These are phyloP conservation scores for Probaryconus sp. DNA, from an alignment of 1,140 invertebrate genomes.

Conservation along the genomic window DNA sequence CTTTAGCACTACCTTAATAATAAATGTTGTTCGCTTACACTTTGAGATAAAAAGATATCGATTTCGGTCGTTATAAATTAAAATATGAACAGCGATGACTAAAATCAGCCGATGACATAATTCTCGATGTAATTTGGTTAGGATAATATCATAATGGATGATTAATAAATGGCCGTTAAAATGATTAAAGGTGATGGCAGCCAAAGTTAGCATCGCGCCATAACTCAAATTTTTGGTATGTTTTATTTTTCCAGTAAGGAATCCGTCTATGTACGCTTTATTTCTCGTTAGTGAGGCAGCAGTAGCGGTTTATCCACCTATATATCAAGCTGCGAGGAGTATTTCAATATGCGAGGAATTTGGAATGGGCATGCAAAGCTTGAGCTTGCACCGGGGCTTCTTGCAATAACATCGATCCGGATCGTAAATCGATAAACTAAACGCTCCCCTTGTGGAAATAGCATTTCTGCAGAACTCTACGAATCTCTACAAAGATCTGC, in stretches of 20 bases:
- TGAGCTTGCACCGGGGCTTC: slow-evolving; percentile 41
- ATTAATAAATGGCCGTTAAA: too few relatives aligned
- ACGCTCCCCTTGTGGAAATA: slow-evolving; percentile 11
- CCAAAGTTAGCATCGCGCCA: slow-evolving; percentile 27
- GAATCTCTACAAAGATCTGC: too few relatives aligned
- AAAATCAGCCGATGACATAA: too few relatives aligned
- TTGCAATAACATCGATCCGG: slow-evolving; percentile 53
- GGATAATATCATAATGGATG: too few relatives aligned
- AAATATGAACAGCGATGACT: too few relatives aligned
- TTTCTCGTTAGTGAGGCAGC: slow-evolving; percentile 36
- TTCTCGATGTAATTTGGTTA: too few relatives aligned
- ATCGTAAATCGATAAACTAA: slow-evolving; percentile 53
- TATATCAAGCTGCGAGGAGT: slow-evolving; percentile 41
- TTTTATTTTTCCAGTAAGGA: slow-evolving; percentile 11
- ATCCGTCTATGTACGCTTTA: slow-evolving; percentile 30
- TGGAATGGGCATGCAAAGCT: slow-evolving; percentile 43
- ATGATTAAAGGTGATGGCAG: too few relatives aligned
- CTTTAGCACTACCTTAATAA: too few relatives aligned
- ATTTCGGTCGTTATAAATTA: too few relatives aligned
- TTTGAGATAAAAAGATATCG: too few relatives aligned
- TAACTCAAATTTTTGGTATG: slow-evolving; percentile 26
- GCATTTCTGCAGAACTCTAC: too few relatives aligned
- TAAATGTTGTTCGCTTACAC: too few relatives aligned
- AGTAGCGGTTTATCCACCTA: slow-evolving; percentile 34
- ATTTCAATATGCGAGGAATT: slow-evolving; percentile 56